Evolutionary conservation across 2,888 invertebrate genomes (phyloP).

Genomic region (Spodoptera littoralis): DNA sequence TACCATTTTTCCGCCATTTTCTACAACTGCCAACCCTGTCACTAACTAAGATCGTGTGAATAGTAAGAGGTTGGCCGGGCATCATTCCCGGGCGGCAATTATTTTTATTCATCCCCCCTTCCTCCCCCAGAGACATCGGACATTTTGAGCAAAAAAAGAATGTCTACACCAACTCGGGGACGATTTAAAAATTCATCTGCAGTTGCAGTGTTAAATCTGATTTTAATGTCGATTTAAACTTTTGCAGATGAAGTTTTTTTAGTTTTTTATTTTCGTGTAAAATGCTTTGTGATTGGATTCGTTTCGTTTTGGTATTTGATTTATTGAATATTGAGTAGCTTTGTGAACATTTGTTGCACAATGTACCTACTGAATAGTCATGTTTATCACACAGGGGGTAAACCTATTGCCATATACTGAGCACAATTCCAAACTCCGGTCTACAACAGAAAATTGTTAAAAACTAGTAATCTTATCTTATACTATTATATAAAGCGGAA

Average conservation of each 20-base stretch:
- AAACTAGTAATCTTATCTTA: too few relatives aligned
- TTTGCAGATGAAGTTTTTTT: conserved; percentile 25
- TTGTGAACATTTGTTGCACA: too few relatives aligned
- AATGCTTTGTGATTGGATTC: too few relatives aligned
- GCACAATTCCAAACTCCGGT: too few relatives aligned
- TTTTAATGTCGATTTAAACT: conserved; percentile 53
- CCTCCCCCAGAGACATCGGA: conserved; percentile 52
- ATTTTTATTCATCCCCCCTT: conserved; percentile 79
- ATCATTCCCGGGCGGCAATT: conserved; percentile 75
- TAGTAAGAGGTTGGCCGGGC: conserved; percentile 75
- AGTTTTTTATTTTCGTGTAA: conserved; percentile 13
- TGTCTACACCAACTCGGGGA: conserved; percentile 46
- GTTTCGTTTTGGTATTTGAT: too few relatives aligned
- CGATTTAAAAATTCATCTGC: conserved; percentile 67
- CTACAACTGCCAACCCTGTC: conserved; percentile 66
- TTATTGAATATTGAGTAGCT: too few relatives aligned
- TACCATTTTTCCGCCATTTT: too few relatives aligned
- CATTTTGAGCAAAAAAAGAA: conserved; percentile 53
- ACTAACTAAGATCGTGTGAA: conserved; percentile 74
- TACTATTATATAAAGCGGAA: too few relatives aligned
- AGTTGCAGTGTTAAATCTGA: conserved; percentile 56
- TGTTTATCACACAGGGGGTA: too few relatives aligned
- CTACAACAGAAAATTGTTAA: too few relatives aligned
- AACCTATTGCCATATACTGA: too few relatives aligned
- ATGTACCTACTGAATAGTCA: too few relatives aligned